Percentiles rank a stretch among this genome's conserved stretches.
Conservation (phyloP, 2,113 vertebrate genomes). For the Varanus komodoensis region DNA sequence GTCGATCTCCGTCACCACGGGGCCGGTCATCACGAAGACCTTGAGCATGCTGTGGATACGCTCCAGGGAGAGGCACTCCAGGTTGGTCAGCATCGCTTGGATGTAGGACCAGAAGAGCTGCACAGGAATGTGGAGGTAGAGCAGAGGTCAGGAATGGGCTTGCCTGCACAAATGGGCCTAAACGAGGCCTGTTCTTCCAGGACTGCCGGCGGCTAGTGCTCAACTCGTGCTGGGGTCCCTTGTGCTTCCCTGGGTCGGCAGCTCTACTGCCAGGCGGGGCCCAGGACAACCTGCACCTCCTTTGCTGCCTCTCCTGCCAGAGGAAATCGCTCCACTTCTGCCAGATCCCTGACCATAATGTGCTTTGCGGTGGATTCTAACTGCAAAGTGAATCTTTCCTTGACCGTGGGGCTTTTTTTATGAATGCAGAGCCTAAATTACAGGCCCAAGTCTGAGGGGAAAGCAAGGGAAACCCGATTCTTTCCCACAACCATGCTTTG, state of each 20-base stretch:
- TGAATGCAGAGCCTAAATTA: background rate
- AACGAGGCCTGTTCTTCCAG: no score
- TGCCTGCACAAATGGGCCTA: background rate
- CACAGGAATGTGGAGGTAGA: background rate
- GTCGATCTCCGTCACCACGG: slow-evolving; percentile 92
- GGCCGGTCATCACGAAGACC: slow-evolving; percentile 95
- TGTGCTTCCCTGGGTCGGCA: background rate
- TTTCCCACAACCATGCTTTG: background rate
- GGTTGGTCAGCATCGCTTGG: slow-evolving; percentile 98
- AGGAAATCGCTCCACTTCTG: background rate
- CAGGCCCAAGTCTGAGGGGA: background rate
- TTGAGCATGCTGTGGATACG: slow-evolving; percentile 98
- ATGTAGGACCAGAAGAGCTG: slow-evolving; percentile 99
- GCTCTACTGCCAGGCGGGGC: background rate
- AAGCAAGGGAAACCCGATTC: background rate
- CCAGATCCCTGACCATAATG: background rate
- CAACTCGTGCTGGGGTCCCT: no score
- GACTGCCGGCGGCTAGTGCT: no score
- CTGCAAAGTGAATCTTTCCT: background rate
- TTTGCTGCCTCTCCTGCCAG: background rate
- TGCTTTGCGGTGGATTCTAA: background rate
- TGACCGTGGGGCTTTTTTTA: background rate
- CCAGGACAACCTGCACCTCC: background rate
- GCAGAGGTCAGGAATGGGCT: no score
- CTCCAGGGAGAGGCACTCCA: slow-evolving; percentile 95